Conservation (phyloP, 2,888 invertebrate genomes). For the Xanthorhoe spadicearia region DNA sequence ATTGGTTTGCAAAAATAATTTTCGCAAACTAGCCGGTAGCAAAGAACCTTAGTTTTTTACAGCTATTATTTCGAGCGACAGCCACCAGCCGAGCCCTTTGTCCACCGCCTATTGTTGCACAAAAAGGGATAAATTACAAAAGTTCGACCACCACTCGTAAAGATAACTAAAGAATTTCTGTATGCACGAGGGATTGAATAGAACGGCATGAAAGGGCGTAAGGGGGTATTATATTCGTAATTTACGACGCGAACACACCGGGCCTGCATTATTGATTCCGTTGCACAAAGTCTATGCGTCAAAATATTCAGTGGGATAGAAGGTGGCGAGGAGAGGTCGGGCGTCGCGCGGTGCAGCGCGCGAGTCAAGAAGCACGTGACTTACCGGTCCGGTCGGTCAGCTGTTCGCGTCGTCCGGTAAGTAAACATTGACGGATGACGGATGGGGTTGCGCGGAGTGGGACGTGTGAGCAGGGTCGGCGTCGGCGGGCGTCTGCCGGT, state of each 20-base stretch:
- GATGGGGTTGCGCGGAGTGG: conserved; percentile 68
- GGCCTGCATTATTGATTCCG: conserved; percentile 71
- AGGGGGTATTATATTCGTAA: conserved; percentile 79
- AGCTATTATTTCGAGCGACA: conserved; percentile 60
- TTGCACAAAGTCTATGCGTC: conserved; percentile 64
- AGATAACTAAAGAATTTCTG: conserved; percentile 76
- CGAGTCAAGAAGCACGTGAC: conserved; percentile 73
- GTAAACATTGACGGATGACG: conserved; percentile 81
- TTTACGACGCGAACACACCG: conserved; percentile 73
- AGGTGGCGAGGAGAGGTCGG: conserved; percentile 42
- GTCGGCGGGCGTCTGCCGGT: conserved; percentile 86
- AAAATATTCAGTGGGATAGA: conserved; percentile 59
- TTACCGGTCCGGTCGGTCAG: conserved; percentile 83
- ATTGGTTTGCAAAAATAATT: conserved; percentile 82
- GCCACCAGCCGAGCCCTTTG: conserved; percentile 70
- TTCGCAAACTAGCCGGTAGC: conserved; percentile 76
- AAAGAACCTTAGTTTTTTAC: conserved; percentile 64
- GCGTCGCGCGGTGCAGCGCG: conserved; percentile 46
- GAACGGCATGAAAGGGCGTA: conserved; percentile 73
- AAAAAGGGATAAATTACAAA: conserved; percentile 80
- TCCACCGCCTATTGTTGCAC: conserved; percentile 72
- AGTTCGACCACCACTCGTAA: conserved; percentile 76
- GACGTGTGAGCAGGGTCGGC: conserved; percentile 76
- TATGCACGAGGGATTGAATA: conserved; percentile 70
- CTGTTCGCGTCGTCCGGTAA: conserved; percentile 80